phyloP scores from a whole-genome alignment of 2,797 vertebrate genomes.

The Lutjanus campechanus region DNA sequence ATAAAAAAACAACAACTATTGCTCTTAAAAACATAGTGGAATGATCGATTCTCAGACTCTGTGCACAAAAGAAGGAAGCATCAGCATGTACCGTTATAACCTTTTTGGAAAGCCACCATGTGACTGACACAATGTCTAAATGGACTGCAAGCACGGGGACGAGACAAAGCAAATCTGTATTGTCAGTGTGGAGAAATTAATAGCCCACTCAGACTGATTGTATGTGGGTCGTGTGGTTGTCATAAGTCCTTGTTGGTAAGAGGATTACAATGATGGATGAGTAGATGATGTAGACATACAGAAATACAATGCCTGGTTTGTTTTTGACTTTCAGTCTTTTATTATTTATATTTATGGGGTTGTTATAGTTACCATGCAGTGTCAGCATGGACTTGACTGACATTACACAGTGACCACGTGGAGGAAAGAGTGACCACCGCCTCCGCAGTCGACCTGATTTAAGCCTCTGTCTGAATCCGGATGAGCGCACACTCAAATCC shows the following conservation, averaged over 20 bases:
- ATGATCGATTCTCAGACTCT: not conserved
- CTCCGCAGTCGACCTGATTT: conserved; percentile 28
- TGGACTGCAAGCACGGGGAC: not conserved
- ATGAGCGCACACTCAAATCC: conserved; percentile 71
- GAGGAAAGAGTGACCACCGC: conserved; percentile 42
- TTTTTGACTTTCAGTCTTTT: not conserved
- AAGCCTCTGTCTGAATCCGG: conserved; percentile 58
- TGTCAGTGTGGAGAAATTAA: conserved; percentile 39
- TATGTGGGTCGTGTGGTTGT: conserved; percentile 40
- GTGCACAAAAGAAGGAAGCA: not conserved
- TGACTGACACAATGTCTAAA: not conserved
- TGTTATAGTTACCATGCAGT: not conserved
- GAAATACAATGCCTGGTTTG: conserved; percentile 16
- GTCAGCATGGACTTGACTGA: conserved; percentile 6
- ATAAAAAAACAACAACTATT: not conserved
- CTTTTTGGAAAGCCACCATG: not conserved
- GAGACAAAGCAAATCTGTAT: not conserved
- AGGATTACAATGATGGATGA: conserved; percentile 71
- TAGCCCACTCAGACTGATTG: conserved; percentile 63
- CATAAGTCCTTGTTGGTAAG: conserved; percentile 65
- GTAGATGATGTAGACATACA: conserved; percentile 35
- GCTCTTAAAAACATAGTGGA: not conserved
- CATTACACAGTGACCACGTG: conserved; percentile 22
- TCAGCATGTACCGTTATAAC: not conserved
- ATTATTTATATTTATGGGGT: not conserved